phyloP scores from a whole-genome alignment of 2,113 vertebrate genomes.

The Rhinogobius similis region DNA sequence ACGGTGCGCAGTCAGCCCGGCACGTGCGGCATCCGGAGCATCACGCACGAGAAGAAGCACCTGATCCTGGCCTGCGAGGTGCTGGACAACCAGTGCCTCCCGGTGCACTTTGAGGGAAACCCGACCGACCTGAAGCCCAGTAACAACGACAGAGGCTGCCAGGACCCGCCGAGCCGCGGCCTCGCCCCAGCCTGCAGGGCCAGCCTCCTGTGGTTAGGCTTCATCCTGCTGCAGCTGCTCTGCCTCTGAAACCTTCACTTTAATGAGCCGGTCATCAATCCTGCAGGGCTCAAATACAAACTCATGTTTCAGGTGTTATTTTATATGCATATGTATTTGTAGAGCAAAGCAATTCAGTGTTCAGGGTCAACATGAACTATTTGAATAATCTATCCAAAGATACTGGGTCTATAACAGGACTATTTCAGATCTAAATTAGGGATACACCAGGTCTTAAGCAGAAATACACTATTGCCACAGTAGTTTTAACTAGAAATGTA shows the following conservation, averaged over 20 bases:
- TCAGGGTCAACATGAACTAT: too few relatives aligned
- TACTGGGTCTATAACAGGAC: too few relatives aligned
- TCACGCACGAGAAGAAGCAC: constrained; percentile 66
- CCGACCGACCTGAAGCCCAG: constrained; percentile 16
- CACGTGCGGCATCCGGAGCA: constrained; percentile 65
- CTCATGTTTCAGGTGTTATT: too few relatives aligned
- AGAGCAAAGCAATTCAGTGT: too few relatives aligned
- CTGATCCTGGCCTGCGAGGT: constrained; percentile 77
- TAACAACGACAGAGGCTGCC: constrained; percentile 66
- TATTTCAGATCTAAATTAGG: too few relatives aligned
- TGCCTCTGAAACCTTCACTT: not conserved
- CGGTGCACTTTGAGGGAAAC: constrained; percentile 79
- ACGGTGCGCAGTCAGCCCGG: constrained; percentile 62
- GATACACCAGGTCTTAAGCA: too few relatives aligned
- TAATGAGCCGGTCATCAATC: too few relatives aligned
- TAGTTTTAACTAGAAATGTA: too few relatives aligned
- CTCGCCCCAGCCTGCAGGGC: constrained; percentile 13
- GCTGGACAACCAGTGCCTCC: constrained; percentile 66
- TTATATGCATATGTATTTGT: too few relatives aligned
- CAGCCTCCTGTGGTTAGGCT: constrained; percentile 20
- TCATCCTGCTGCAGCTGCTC: constrained; percentile 8
- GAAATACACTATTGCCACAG: too few relatives aligned
- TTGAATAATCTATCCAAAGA: too few relatives aligned
- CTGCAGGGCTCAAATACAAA: too few relatives aligned
- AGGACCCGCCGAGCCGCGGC: not conserved